Percentiles rank a stretch among this genome's conserved stretches.
These are phyloP conservation scores for Microctenopoma stevenorrisi DNA, from an alignment of 2,797 vertebrate genomes.

Conservation along the genomic window DNA sequence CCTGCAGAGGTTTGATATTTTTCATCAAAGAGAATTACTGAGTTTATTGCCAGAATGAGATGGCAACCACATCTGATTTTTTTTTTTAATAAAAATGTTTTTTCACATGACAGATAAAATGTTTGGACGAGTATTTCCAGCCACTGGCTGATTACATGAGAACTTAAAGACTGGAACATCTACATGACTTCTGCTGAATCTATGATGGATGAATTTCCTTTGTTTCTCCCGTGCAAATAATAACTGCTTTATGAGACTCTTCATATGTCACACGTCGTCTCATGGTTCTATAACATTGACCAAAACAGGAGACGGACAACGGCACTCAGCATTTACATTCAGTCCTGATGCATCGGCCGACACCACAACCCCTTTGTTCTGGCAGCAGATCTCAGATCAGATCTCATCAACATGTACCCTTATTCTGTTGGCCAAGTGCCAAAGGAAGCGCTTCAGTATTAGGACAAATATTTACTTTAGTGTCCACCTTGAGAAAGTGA, in stretches of 20 bases:
- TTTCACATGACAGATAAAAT: conserved; percentile 20
- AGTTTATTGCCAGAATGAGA: conserved; percentile 68
- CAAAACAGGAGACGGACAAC: conserved; percentile 41
- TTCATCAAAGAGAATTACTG: conserved; percentile 69
- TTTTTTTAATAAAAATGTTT: not conserved
- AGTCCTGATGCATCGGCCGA: conserved; percentile 21
- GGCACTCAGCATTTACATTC: not conserved
- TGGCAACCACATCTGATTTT: conserved; percentile 11
- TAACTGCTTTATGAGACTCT: conserved; percentile 30
- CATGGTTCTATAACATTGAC: conserved; percentile 66
- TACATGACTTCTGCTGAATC: conserved; percentile 19
- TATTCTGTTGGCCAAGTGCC: not conserved
- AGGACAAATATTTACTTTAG: not conserved
- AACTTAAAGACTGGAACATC: conserved; percentile 39
- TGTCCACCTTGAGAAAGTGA: not conserved
- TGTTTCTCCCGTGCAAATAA: not conserved
- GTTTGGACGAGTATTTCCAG: conserved; percentile 38
- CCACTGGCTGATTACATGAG: conserved; percentile 31
- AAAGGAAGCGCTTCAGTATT: not conserved
- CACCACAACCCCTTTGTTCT: not conserved
- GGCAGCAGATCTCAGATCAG: conserved; percentile 37
- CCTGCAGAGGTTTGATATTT: conserved; percentile 71
- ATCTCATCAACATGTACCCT: not conserved
- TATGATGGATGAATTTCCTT: not conserved
- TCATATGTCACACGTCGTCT: conserved; percentile 38